Evolutionary conservation across 2,888 invertebrate species (phyloP), one percentile per base, ranked within the genome.

Genomic region (Polyommatus icarus): DNA sequence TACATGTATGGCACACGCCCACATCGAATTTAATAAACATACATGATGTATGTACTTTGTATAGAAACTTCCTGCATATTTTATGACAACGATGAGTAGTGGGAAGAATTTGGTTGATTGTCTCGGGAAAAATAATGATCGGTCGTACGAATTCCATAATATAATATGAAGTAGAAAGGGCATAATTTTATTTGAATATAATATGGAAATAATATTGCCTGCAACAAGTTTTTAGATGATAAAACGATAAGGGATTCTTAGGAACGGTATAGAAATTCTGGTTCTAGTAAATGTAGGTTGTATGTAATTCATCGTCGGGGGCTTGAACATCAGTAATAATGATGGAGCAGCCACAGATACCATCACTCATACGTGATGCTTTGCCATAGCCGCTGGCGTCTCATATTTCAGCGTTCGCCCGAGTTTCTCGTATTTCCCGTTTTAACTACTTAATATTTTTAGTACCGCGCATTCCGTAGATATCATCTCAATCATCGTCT

Each of bases 401-500:
- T 20, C 73, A 73, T 46, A 73, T 20, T 40, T 46, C 46, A 73
- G 40, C 46, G 73, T 40, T 46, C 46, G 10, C 73, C 20, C 46
- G 46, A 73, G 40, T 73, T 46, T 40, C 73, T 73, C 73, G 24
- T 46, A 73, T 73, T 73, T 73, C 67, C 67, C 67, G 67, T 67
- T 67, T 67, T 67, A 67, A 67, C 67, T 67, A 67, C 67, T 67
- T 67, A 29, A 67, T 32, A 67, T 46, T 73, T 72, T 73, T 73
- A 73, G 20, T 73, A 20, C 73, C 46, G 24, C 18, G 29, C 75
- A 54, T 75, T 75, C 75, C 18, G 20, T 15, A 75, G 75, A 75
- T 54, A 29, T 73, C 20, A 73, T 54, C 75, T 75, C 75, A 75
- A 75, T 75, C 75, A 75, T 75, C 40, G 75, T 75, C 75, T 54